Base-by-base conservation (phyloP, 2,888 invertebrate species). In the Drosophila phalerata region DNA sequence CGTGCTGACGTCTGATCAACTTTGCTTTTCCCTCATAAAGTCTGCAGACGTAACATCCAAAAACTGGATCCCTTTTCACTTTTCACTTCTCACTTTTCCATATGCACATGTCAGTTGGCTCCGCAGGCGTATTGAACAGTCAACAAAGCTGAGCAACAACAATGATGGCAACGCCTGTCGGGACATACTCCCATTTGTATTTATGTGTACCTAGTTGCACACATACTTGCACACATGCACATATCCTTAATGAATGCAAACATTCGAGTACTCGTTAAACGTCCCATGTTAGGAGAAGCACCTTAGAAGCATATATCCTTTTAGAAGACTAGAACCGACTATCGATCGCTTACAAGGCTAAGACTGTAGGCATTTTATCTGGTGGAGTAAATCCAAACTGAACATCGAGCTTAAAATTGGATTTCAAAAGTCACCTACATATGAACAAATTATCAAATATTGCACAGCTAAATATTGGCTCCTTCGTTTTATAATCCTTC, bases 1-100 rank as follows among this genome's bases (percentile, higher is more conserved):
- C 64, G 47, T 65, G 67, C 69, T 82, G 86, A 83, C 71, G 73
- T 79, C 63, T 63, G 76, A 69, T 53, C 67, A 65, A 67, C 61
- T 78, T 78, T 65, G 32, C 61, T 56, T 52, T 70, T 66, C 55
- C 51, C 52, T 82, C 79, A 63, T 68, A 64, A 45, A 72, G 62
- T 73, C 66, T 53, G 66, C 64, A 38, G 51, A 51, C 48, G 32
- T 34, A 13, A 51, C 55, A 45, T 13, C 51, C 17, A 38, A 48
- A 73, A 73, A 73, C 53, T 56, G 69, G 51, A 69, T 65, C 64
- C 63, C n/a, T n/a, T n/a, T 22, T 22, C 22, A 2, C 45, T 65
- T 77, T 70, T 63, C 64, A 63, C 45, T 63, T 77, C 69, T 63
- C 62, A 61, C 42, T 65, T 81, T 61, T 77, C 49, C 85, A 63